Evolutionary conservation across 37 sponge, comb jelly and placozoan genomes (phyloP).

Genomic region (Ianthella basta): DNA sequence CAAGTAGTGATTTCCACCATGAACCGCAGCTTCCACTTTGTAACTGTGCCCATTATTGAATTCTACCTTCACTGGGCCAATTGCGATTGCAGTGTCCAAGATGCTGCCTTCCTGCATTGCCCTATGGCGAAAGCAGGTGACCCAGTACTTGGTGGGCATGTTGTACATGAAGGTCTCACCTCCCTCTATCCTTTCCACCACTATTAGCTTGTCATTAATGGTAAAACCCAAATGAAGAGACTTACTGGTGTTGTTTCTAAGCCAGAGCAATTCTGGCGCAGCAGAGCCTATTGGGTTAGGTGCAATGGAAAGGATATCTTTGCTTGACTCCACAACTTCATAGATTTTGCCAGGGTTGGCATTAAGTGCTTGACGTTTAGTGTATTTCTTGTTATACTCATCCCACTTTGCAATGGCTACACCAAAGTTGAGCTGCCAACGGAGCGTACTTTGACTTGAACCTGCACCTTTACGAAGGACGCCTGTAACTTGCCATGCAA

Average conservation of each 20-base stretch:
- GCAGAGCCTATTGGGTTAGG: not conserved
- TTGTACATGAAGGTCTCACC: constrained; percentile 1
- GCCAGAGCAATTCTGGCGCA: not conserved
- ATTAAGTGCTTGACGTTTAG: not conserved
- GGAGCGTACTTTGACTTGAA: not conserved
- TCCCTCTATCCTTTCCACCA: not conserved
- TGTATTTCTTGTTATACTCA: not conserved
- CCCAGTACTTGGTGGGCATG: not conserved
- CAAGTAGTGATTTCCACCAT: not conserved
- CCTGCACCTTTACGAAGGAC: not conserved
- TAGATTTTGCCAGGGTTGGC: not conserved
- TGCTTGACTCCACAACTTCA: not conserved
- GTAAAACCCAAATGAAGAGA: not conserved
- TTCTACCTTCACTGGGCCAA: not conserved
- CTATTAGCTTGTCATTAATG: not conserved
- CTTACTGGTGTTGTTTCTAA: not conserved
- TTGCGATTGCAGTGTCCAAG: not conserved
- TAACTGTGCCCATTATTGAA: constrained; percentile 11
- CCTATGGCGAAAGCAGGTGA: not conserved
- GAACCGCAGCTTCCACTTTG: not conserved
- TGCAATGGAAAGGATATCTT: not conserved
- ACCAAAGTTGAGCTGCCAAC: not conserved
- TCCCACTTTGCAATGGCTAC: constrained; percentile 18
- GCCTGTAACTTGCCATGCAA: constrained; percentile 22
- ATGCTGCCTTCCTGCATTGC: not conserved